Evolutionary conservation across 2,888 invertebrate species (phyloP).

Genomic region (Microctonus aethiopoides): DNA sequence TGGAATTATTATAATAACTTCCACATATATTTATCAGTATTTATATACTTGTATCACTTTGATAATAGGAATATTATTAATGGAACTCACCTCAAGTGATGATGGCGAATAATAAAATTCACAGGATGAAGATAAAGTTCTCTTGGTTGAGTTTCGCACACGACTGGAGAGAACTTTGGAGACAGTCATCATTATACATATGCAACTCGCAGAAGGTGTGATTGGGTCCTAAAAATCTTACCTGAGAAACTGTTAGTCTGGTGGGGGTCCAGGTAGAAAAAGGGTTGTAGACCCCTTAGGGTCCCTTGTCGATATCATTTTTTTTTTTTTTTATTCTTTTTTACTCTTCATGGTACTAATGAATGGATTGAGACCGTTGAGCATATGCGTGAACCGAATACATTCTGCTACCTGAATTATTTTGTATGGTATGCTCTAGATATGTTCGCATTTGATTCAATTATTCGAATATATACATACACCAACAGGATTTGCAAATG

Average conservation of each 20-base stretch:
- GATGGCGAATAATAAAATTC: background rate
- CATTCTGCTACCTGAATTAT: background rate
- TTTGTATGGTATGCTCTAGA: background rate
- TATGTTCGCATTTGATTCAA: background rate
- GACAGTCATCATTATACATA: slow-evolving; percentile 47
- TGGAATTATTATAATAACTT: too few relatives aligned
- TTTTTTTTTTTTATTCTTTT: slow-evolving; percentile 51
- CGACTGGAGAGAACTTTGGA: slow-evolving; percentile 35
- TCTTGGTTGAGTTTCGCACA: slow-evolving; percentile 23
- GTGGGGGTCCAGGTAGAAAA: slow-evolving; percentile 65
- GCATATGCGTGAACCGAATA: slow-evolving; percentile 6
- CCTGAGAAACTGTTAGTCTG: slow-evolving; percentile 55
- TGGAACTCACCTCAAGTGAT: background rate
- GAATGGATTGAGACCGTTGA: slow-evolving; percentile 41
- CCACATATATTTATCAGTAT: too few relatives aligned
- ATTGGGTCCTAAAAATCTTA: slow-evolving; percentile 63
- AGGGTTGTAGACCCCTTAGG: slow-evolving; percentile 50
- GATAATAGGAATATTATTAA: too few relatives aligned
- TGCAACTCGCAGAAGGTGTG: slow-evolving; percentile 60
- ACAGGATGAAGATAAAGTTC: background rate
- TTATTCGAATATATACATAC: too few relatives aligned
- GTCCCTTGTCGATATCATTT: slow-evolving; percentile 9
- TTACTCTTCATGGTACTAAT: slow-evolving; percentile 52
- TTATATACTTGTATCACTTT: too few relatives aligned
- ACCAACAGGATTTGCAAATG: background rate